Evolutionary conservation across 2,113 vertebrate genomes (phyloP).

Genomic region (Pagrus major): DNA sequence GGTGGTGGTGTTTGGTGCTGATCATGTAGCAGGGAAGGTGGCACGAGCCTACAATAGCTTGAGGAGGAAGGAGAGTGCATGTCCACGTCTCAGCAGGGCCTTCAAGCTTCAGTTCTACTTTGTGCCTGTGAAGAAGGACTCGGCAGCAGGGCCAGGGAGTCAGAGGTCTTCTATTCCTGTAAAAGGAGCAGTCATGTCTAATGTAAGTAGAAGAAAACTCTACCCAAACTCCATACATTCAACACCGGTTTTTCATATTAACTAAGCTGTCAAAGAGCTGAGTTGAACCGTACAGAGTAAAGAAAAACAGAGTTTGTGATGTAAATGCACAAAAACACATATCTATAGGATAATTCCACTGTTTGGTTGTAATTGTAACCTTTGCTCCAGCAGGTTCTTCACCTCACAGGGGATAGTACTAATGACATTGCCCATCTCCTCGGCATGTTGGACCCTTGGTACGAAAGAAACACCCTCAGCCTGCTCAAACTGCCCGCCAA

Average conservation of each 20-base stretch:
- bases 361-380: constrained; percentile 3
- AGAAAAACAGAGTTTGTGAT: neutral
- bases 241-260: neutral
- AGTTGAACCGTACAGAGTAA: neutral
- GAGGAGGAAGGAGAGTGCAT: constrained; percentile 88
- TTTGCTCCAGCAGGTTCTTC: constrained; percentile 67
- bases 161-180: constrained; percentile 48
- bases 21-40: constrained; percentile 94
- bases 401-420: constrained; percentile 86
- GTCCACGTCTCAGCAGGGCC: constrained; percentile 88
- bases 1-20: constrained; percentile 95
- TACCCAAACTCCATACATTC: neutral
- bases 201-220: constrained; percentile 58
- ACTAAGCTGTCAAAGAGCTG: neutral
- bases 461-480: constrained; percentile 92
- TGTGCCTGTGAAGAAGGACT: constrained; percentile 89
- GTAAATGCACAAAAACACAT: neutral
- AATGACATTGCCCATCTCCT: constrained; percentile 94
- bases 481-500: constrained; percentile 90
- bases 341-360: neutral
- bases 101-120: constrained; percentile 96
- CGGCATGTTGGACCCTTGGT: constrained; percentile 98
- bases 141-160: constrained; percentile 15
- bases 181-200: constrained; percentile 43
- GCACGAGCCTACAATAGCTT: constrained; percentile 93